Base-by-base conservation (phyloP, 2,888 invertebrate species). In the Cyclophora punctaria region DNA sequence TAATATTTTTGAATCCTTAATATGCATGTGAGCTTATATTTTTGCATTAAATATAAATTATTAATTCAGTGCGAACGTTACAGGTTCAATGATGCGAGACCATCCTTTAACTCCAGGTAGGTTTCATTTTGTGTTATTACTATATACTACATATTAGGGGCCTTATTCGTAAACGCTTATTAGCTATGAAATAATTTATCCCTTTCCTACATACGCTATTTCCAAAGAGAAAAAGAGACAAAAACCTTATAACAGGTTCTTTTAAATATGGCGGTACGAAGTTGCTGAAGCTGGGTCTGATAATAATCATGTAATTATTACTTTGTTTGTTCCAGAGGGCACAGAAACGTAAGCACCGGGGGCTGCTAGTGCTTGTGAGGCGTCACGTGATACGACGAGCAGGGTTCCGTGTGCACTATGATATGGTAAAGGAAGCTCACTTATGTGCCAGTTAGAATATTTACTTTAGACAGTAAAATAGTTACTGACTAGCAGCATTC, bases 21-120 rank as follows among this genome's bases (percentile, higher is more conserved):
- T 33, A 34, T 34, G 44, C 34, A 44, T 44, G 44, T 43, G n/a
- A n/a, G 3, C 4, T 20, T 33, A 33, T 5, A 44, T 44, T 44
- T 44, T 20, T 37, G 37, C 5, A 44, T 33, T 2, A 5, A 5
- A 33, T 34, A 44, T 34, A 20, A 44, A 34, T 5, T 34, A 33
- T 44, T 44, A 44, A 44, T 34, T 42, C 34, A 33, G 41, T 58
- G 54, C 58, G 55, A 56, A 55, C 40, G 48, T 81, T 76, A 34
- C 78, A 88, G 88, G 87, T 73, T 88, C 88, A 71, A 87, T 88
- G 86, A 71, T 88, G 71, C 80, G 88, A 68, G 88, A 88, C 73
- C 86, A 86, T 72, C 88, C 88, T 47, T 71, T 88, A 68, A 85
- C 88, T 61, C 87, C 87, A 76, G 88, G 88, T 45, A 35, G 34